A percentile compares a stretch with the other conserved stretches of the same genome.
These are phyloP conservation scores for Nephrotoma guestfalica DNA, from an alignment of 2,888 invertebrate species.

Conservation along the genomic window DNA sequence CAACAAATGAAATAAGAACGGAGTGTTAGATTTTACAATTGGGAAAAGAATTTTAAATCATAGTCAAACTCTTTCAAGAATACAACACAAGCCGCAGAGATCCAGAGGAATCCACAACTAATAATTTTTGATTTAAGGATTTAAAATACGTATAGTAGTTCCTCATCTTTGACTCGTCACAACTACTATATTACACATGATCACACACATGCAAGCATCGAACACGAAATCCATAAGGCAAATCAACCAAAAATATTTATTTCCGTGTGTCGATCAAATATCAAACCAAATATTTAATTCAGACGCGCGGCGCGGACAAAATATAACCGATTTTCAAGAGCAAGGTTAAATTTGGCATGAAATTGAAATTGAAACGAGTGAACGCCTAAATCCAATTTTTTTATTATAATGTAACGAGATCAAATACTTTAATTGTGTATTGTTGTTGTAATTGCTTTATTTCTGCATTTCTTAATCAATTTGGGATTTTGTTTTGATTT, in stretches of 20 bases:
- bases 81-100: too few relatives aligned
- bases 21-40: too few relatives aligned
- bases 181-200: not conserved
- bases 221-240: not conserved
- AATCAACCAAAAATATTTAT: not conserved
- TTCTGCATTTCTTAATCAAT: not conserved
- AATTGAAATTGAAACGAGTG: not conserved
- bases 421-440: not conserved
- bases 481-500: not conserved
- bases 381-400: not conserved
- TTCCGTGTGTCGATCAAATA: not conserved
- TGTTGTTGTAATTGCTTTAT: not conserved
- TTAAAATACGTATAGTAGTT: too few relatives aligned
- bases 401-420: not conserved
- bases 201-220: not conserved
- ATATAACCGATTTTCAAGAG: not conserved
- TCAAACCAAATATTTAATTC: not conserved
- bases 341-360: not conserved
- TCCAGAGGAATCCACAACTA: too few relatives aligned
- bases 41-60: too few relatives aligned
- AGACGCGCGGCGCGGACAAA: not conserved
- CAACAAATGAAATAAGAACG: too few relatives aligned
- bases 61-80: too few relatives aligned
- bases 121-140: too few relatives aligned
- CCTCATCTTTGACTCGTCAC: too few relatives aligned